These are phyloP conservation scores for Pseudorhiza aurosa DNA, from an alignment of 30 jellyfish, hydroid and myxozoan genomes.

Conservation along the genomic window DNA sequence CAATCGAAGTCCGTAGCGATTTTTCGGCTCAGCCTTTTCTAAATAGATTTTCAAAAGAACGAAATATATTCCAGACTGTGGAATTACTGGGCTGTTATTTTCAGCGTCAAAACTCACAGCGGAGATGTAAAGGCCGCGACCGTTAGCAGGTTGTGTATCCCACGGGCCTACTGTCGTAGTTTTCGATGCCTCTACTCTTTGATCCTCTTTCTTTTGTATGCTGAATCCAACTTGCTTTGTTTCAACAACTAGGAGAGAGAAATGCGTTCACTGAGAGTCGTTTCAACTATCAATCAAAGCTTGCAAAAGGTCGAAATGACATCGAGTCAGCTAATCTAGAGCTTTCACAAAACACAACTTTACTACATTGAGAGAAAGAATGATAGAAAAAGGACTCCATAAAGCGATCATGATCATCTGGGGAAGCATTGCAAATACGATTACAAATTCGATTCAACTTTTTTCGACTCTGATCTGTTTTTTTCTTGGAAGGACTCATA, in stretches of 20 bases:
- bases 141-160: slow-evolving; percentile 29
- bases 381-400: no score
- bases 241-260: neutral
- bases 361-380: no score
- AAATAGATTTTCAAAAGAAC: slow-evolving; percentile 15
- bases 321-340: no score
- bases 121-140: slow-evolving; percentile 5
- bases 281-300: no score
- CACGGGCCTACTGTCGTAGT: slow-evolving; percentile 53
- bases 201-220: slow-evolving; percentile 14
- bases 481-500: no score
- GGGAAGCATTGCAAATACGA: no score
- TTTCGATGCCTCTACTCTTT: neutral
- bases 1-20: slow-evolving; percentile 28
- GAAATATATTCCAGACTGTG: slow-evolving; percentile 51
- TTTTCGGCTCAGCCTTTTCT: neutral
- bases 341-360: no score
- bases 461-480: no score
- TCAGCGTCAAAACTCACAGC: slow-evolving; percentile 9
- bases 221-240: slow-evolving; percentile 47
- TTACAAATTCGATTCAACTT: no score
- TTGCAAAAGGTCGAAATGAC: no score
- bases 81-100: slow-evolving; percentile 4
- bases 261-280: no score
- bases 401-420: no score